These are phyloP conservation scores for Petrocephalus sullivani DNA, from an alignment of 2,797 vertebrate genomes.

Conservation along the genomic window DNA sequence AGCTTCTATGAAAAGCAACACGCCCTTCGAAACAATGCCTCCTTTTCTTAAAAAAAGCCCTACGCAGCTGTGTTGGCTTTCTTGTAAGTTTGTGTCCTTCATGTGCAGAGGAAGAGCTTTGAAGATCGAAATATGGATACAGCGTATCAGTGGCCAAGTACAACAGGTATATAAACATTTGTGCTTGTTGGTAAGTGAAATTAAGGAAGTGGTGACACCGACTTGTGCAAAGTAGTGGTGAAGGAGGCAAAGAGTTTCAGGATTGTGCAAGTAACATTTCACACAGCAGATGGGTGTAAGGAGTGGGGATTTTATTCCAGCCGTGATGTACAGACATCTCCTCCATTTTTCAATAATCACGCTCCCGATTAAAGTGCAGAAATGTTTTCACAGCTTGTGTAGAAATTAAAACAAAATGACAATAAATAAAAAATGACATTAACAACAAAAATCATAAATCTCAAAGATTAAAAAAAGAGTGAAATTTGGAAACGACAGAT, in stretches of 20 bases:
- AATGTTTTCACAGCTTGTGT: constrained; percentile 76
- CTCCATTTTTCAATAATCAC: constrained; percentile 58
- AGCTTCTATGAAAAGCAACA: background rate
- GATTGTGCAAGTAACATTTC: background rate
- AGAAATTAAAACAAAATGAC: constrained; percentile 40
- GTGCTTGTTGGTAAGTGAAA: background rate
- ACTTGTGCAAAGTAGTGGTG: background rate
- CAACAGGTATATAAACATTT: background rate
- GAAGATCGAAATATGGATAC: background rate
- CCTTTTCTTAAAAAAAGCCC: background rate
- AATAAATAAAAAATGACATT: constrained; percentile 48
- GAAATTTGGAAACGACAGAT: constrained; percentile 62
- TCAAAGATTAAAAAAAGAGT: constrained; percentile 54
- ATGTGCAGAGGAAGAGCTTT: background rate
- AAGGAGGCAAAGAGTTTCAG: background rate
- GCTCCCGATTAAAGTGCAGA: constrained; percentile 73
- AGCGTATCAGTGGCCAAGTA: background rate
- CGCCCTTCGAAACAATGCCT: constrained; percentile 7
- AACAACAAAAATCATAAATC: constrained; percentile 45
- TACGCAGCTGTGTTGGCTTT: background rate
- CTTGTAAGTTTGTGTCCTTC: background rate
- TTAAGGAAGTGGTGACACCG: background rate
- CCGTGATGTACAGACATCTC: constrained; percentile 60
- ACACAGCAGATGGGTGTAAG: constrained; percentile 44
- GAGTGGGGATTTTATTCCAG: constrained; percentile 69